phyloP scores from a whole-genome alignment of 1,140 invertebrate genomes.

The Penaeus japonicus region DNA sequence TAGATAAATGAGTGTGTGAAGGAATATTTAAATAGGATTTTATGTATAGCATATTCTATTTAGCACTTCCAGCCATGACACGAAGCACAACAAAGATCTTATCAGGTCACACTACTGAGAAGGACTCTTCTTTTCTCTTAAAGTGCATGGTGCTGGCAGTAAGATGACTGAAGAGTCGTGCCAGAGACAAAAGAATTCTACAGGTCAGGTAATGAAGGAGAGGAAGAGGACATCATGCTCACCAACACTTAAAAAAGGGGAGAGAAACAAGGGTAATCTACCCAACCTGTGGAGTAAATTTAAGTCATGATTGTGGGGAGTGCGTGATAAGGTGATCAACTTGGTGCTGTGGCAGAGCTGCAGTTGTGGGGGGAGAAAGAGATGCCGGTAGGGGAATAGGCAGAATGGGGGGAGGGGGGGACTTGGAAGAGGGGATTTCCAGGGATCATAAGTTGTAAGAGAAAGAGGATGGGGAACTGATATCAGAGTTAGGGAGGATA shows the following conservation, averaged over 20 bases:
- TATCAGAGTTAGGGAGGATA: no score
- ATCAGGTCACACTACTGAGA: background rate
- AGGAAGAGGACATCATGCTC: background rate
- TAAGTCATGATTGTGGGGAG: no score
- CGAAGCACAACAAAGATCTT: no score
- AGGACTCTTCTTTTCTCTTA: background rate
- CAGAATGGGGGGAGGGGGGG: no score
- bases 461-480: no score
- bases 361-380: no score
- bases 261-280: background rate
- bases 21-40: background rate
- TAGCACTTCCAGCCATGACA: no score
- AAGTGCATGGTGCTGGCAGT: background rate
- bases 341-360: no score
- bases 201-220: background rate
- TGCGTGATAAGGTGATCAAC: no score
- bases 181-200: background rate
- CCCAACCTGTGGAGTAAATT: background rate
- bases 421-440: no score
- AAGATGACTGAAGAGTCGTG: background rate
- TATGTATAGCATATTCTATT: background rate
- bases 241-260: slow-evolving; percentile 6
- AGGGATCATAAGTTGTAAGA: no score
- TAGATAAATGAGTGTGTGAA: slow-evolving; percentile 20
- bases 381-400: no score